Conservation (phyloP, 2,888 invertebrate species). For the Hydroisotoma schaefferi region DNA sequence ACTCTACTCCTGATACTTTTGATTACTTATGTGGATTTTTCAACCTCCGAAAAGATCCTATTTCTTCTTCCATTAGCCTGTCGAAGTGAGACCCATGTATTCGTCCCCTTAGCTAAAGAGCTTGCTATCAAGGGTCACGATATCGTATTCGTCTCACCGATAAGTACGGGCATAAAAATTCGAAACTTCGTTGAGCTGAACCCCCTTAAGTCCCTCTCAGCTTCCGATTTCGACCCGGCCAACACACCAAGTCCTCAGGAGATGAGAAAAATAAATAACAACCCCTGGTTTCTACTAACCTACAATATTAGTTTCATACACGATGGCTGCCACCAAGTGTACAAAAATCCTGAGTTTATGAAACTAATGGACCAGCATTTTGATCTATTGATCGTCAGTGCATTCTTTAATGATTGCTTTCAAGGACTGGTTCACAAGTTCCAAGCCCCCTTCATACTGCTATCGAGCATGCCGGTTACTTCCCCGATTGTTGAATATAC, state of each 20-base stretch:
- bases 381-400: background rate
- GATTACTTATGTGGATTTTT: too few species aligned
- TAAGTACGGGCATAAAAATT: background rate
- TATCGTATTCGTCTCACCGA: background rate
- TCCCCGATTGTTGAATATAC: conserved; percentile 17
- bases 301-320: background rate
- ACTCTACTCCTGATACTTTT: too few species aligned
- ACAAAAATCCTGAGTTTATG: background rate
- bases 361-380: background rate
- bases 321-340: background rate
- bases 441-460: conserved; percentile 21
- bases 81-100: background rate
- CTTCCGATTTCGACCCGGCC: background rate
- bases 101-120: background rate
- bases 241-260: background rate
- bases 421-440: conserved; percentile 20
- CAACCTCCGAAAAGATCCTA: background rate
- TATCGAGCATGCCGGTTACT: conserved; percentile 17
- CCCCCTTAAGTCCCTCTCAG: background rate
- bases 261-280: background rate
- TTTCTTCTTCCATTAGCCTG: background rate
- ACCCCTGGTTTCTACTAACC: background rate
- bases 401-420: conserved; percentile 18
- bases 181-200: background rate
- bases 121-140: background rate